Percentiles rank a stretch among this genome's conserved stretches.
These are phyloP conservation scores for Ashinkailepas kermadecensis DNA, from an alignment of 2,888 invertebrate species.

Conservation along the genomic window DNA sequence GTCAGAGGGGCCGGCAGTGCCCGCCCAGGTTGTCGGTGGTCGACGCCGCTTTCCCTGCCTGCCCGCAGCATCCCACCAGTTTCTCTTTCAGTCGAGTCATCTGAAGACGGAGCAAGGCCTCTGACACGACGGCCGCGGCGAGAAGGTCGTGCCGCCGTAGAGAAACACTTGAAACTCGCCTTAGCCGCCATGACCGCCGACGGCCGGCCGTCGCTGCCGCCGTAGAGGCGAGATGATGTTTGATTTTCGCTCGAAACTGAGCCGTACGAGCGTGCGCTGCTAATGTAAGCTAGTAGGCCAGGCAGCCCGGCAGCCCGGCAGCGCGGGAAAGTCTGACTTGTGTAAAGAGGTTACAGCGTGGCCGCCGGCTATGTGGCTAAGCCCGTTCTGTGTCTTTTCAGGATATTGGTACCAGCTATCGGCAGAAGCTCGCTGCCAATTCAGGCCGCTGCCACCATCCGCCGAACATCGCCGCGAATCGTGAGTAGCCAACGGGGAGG, in stretches of 20 bases:
- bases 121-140: neutral
- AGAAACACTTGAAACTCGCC: neutral
- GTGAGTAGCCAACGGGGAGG: no score
- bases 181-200: no score
- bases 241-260: conserved; percentile 13
- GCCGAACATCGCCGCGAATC: no score
- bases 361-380: neutral
- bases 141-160: neutral
- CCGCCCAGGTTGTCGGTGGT: neutral
- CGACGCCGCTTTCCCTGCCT: neutral
- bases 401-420: neutral
- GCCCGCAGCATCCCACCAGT: neutral
- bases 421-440: no score
- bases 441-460: no score
- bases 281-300: conserved; percentile 7
- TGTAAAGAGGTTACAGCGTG: neutral
- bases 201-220: neutral
- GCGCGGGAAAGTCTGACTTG: neutral
- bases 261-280: neutral
- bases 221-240: conserved; percentile 1
- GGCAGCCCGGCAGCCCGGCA: no score
- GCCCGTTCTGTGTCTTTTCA: neutral
- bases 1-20: neutral
- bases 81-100: neutral
- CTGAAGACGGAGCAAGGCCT: neutral